Evolutionary conservation across 2,888 invertebrate genomes (phyloP).

Genomic region (Troides aeacus): DNA sequence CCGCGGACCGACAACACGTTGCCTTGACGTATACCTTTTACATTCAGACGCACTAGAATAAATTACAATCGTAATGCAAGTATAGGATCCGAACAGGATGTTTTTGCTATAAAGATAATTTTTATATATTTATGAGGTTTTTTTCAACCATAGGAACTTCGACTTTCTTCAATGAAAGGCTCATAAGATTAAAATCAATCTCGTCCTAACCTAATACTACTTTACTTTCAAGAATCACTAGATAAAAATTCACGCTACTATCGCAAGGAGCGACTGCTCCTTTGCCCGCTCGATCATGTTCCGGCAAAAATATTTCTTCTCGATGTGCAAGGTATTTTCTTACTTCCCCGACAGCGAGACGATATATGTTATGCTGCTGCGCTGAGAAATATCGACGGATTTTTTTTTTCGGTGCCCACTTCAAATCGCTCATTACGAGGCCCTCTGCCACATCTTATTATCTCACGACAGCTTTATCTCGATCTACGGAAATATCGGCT

Average conservation of each 20-base stretch:
- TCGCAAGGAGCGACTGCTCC: slow-evolving; percentile 7
- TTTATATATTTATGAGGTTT: not conserved
- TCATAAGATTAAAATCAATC: not conserved
- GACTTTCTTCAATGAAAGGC: not conserved
- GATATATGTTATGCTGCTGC: slow-evolving; percentile 26
- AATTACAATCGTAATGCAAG: slow-evolving; percentile 60
- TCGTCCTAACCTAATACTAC: not conserved
- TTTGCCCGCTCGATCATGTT: slow-evolving; percentile 16
- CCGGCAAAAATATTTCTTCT: slow-evolving; percentile 19
- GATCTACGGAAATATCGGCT: slow-evolving; percentile 40
- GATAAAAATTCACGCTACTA: slow-evolving; percentile 3
- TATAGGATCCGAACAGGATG: slow-evolving; percentile 54
- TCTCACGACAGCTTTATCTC: slow-evolving; percentile 43
- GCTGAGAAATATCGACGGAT: slow-evolving; percentile 49
- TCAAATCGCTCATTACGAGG: slow-evolving; percentile 59
- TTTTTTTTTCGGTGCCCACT: slow-evolving; percentile 53
- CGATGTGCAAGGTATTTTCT: slow-evolving; percentile 24
- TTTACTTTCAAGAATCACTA: not conserved
- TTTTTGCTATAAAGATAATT: not conserved
- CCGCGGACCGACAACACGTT: slow-evolving; percentile 49
- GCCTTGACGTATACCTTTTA: slow-evolving; percentile 49
- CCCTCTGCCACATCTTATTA: slow-evolving; percentile 61
- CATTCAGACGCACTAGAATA: slow-evolving; percentile 65
- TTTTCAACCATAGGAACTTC: too few relatives aligned
- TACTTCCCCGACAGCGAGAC: slow-evolving; percentile 19